Evolutionary conservation across 2,797 vertebrate species (phyloP), one percentile per base, ranked within the genome.

Genomic region (Taenioides sp.): DNA sequence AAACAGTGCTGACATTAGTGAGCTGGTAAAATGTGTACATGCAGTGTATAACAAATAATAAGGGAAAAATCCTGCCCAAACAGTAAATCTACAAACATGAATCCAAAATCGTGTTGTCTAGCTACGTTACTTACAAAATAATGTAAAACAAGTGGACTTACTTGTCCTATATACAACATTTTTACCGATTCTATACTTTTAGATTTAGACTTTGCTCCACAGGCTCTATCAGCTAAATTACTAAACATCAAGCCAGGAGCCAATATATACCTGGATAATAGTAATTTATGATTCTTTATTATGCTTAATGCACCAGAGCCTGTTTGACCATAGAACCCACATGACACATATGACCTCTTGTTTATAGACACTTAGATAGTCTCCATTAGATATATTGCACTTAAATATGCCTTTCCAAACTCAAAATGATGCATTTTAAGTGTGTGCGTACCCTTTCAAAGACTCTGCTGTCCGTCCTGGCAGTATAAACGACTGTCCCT

Each of bases 41-140:
- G 31, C 60, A 62, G 60, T 62, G 60, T 37, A 34, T 62, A 34
- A 62, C 60, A 62, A 62, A 27, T 62, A 27, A 61, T 27, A 20
- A 9, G 27, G 25, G 34, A 2, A 17, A 27, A 17, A 58, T 4
- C 5, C 23, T 57, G 54, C 22, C 18, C 6, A 25, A 57, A 57
- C 14, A 61, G 60, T 22, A 63, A 57, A 71, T 65, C 70, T 81
- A 34, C 23, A 62, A 37, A 37, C 28, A 37, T 34, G 28, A 31
- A 61, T 27, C 27, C 12, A 58, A 16, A 59, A 59, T 23, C 1
- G 22, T 25, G 22, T 55, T 22, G 7, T 55, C 54, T 22, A 10
- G 75, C 77, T 72, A 18, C 54, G 11, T 71, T 79, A 71, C 12
- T 79, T 78, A 67, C 60, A 65, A 20, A 17, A 50, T 54, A 10